Conservation (phyloP, 1,140 invertebrate genomes). For the Campoletis sonorensis region DNA sequence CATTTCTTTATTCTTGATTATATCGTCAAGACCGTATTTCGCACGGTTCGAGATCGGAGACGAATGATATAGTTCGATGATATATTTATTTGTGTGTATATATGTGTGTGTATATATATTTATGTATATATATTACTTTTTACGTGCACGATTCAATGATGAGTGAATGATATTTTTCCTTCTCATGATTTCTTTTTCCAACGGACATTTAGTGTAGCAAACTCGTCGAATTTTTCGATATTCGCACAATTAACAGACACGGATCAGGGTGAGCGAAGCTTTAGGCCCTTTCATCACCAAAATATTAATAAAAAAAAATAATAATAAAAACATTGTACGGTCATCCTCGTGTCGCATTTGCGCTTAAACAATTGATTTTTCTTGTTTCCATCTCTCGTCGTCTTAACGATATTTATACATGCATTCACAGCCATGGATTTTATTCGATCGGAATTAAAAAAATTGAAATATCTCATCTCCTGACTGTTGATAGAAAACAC, state of each 20-base stretch:
- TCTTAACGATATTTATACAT: too few relatives aligned
- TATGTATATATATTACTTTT: slow-evolving; percentile 19
- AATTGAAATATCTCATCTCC: background rate
- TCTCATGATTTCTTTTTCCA: background rate
- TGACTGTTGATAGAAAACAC: background rate
- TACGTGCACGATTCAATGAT: slow-evolving; percentile 8
- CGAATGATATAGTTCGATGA: slow-evolving; percentile 21
- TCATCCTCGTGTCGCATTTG: too few relatives aligned
- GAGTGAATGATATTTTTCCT: background rate
- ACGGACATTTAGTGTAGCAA: slow-evolving; percentile 30
- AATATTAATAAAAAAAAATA: slow-evolving; percentile 37
- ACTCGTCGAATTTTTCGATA: slow-evolving; percentile 26
- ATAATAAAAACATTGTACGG: slow-evolving; percentile 2
- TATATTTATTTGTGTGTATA: too few relatives aligned
- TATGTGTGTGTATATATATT: too few relatives aligned
- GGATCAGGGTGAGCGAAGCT: slow-evolving; percentile 7
- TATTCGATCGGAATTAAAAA: background rate
- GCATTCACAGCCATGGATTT: too few relatives aligned
- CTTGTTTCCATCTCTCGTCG: too few relatives aligned
- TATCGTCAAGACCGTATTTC: slow-evolving; percentile 38
- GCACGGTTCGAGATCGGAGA: background rate
- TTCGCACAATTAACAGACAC: background rate
- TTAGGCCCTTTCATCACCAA: slow-evolving; percentile 45
- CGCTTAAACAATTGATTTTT: background rate
- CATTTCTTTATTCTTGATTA: slow-evolving; percentile 39